These are phyloP conservation scores for Myopa tessellatipennis DNA, from an alignment of 2,888 invertebrate genomes.

Conservation along the genomic window DNA sequence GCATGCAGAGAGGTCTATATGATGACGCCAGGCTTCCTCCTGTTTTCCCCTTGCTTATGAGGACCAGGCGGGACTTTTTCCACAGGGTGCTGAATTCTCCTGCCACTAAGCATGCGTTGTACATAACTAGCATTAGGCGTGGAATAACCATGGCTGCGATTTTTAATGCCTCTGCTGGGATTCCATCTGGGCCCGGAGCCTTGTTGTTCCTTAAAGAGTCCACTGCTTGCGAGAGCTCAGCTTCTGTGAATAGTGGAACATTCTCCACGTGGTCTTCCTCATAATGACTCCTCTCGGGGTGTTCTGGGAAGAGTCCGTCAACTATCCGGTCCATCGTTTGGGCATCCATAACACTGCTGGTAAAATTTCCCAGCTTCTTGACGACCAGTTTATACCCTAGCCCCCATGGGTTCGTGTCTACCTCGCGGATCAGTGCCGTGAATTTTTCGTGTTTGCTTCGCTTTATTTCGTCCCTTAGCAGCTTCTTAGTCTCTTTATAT, in stretches of 20 bases:
- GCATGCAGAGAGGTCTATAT: slow-evolving; percentile 5
- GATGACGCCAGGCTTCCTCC: background rate
- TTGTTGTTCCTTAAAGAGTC: background rate
- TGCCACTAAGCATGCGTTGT: background rate
- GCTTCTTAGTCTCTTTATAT: background rate
- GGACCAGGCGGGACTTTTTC: background rate
- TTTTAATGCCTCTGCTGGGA: background rate
- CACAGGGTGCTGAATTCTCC: background rate
- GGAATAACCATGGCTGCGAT: background rate
- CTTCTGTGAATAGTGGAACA: background rate
- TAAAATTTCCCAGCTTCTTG: background rate
- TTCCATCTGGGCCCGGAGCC: background rate
- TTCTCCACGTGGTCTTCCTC: background rate
- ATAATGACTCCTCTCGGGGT: background rate
- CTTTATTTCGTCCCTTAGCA: background rate
- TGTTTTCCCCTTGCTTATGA: slow-evolving; percentile 11
- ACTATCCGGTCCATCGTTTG: background rate
- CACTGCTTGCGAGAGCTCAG: background rate
- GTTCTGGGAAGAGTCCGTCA: background rate
- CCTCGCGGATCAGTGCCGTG: background rate
- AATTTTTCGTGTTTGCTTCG: background rate
- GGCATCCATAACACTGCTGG: background rate
- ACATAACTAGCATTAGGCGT: background rate
- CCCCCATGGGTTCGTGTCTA: background rate
- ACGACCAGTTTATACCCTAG: background rate